phyloP scores from a whole-genome alignment of 64 coral and sea anemone species.

The Exaiptasia diaphana region DNA sequence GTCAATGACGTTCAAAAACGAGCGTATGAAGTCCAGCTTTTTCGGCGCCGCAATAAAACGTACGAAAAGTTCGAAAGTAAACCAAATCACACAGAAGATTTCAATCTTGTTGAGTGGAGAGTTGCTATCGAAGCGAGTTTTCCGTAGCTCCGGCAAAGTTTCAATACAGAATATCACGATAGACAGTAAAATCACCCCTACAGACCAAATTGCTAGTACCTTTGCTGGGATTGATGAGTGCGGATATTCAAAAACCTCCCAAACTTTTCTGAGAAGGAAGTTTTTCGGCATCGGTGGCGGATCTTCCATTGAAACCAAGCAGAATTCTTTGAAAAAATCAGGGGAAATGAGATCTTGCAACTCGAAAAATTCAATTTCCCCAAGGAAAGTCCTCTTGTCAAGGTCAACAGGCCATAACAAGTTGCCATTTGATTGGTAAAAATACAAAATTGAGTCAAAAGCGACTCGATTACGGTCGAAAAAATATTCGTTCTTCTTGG shows the following conservation, averaged over 20 bases:
- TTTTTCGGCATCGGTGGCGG: conserved; percentile 45
- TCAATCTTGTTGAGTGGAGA: conserved; percentile 43
- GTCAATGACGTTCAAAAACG: conserved; percentile 57
- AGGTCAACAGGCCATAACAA: conserved; percentile 44
- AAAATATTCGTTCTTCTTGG: conserved; percentile 56
- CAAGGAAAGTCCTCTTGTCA: conserved; percentile 44
- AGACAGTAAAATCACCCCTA: conserved; percentile 73
- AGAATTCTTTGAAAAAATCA: conserved; percentile 33
- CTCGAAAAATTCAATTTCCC: conserved; percentile 61
- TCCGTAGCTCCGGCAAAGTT: conserved; percentile 55
- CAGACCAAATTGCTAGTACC: conserved; percentile 74
- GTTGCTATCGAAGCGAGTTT: conserved; percentile 33
- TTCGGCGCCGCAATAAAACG: conserved; percentile 49
- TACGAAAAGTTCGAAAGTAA: conserved; percentile 45
- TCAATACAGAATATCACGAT: conserved; percentile 88
- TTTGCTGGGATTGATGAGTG: conserved; percentile 57
- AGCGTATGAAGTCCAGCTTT: conserved; percentile 41
- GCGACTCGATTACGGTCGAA: conserved; percentile 68
- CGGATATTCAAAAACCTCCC: conserved; percentile 70
- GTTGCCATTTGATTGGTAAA: conserved; percentile 63
- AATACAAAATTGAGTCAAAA: conserved; percentile 61
- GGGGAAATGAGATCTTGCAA: conserved; percentile 29
- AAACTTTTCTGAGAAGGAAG: conserved; percentile 60
- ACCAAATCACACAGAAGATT: conserved; percentile 60
- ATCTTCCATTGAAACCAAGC: conserved; percentile 8